phyloP scores from a whole-genome alignment of 2,888 invertebrate genomes.

The Metellina segmentata region DNA sequence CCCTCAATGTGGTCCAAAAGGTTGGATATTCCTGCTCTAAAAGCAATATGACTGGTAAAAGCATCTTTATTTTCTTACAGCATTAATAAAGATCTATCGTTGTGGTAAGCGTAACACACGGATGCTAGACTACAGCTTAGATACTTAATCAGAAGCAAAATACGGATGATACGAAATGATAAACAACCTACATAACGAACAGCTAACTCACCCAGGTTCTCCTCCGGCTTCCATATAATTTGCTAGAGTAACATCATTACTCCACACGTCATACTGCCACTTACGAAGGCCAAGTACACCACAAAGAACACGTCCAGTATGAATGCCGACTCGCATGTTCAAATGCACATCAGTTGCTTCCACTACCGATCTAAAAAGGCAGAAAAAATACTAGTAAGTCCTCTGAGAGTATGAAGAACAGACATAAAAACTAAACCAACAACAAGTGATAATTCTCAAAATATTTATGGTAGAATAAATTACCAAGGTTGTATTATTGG shows the following conservation, averaged over 20 bases:
- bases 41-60: too few species aligned
- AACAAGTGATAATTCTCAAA: neutral
- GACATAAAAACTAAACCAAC: neutral
- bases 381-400: neutral
- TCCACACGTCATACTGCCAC: constrained; percentile 97
- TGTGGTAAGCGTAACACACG: too few species aligned
- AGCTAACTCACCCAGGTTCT: constrained; percentile 88
- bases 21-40: too few species aligned
- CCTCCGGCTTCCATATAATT: constrained; percentile 95
- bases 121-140: too few species aligned
- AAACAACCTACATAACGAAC: too few species aligned
- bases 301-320: constrained; percentile 93
- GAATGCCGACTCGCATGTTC: constrained; percentile 95
- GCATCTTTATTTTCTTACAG: too few species aligned
- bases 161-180: too few species aligned
- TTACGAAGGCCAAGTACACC: constrained; percentile 93
- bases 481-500: neutral
- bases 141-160: neutral
- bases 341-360: constrained; percentile 95
- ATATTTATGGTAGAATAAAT: neutral
- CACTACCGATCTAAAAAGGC: constrained; percentile 86
- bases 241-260: constrained; percentile 93
- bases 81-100: too few species aligned
- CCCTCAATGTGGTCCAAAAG: too few species aligned
- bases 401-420: neutral